phyloP scores from a whole-genome alignment of 2,113 vertebrate genomes.

The Papio anubis region DNA sequence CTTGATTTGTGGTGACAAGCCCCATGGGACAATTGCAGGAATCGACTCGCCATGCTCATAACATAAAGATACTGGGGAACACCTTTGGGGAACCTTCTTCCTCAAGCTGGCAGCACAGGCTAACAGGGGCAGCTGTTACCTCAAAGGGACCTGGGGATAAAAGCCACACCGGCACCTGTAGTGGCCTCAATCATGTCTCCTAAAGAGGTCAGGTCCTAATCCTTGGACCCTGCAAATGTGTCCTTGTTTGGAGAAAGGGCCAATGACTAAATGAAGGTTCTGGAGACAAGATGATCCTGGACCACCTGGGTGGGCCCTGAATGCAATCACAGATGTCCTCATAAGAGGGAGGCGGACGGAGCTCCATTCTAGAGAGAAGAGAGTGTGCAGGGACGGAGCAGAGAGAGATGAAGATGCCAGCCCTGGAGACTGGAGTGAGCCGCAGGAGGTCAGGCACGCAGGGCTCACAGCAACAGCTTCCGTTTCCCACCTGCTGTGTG shows the following conservation, averaged over 20 bases:
- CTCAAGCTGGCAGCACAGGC: neutral
- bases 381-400: rapidly evolving
- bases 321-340: neutral
- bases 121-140: neutral
- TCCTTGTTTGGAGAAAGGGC: neutral
- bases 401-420: no score
- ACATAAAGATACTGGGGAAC: neutral
- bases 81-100: neutral
- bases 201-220: neutral
- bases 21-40: neutral
- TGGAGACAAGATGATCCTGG: neutral
- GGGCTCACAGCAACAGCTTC: no score
- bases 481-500: no score
- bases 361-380: neutral
- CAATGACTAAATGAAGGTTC: neutral
- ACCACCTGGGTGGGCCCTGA: neutral
- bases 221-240: neutral
- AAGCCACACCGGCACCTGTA: neutral
- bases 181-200: neutral
- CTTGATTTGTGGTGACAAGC: neutral
- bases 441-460: no score
- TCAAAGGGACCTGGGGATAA: neutral
- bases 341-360: neutral
- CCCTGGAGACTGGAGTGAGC: no score
- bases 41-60: rapidly evolving